Evolutionary conservation across 2,888 invertebrate species (phyloP).

Genomic region (Oegoconia quadripuncta): DNA sequence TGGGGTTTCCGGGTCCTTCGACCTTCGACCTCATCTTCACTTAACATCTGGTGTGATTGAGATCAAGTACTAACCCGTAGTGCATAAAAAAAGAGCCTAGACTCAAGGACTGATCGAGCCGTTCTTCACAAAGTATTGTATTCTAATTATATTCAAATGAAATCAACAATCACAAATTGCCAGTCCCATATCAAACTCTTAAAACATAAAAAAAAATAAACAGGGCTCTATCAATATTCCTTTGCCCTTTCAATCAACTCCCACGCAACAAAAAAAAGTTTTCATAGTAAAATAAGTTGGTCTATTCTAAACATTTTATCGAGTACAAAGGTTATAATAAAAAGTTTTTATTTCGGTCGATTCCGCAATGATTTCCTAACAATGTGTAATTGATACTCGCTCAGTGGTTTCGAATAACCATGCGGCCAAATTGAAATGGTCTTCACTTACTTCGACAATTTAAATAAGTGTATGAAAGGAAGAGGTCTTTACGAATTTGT

Average conservation of each 20-base stretch:
- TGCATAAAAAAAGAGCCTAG: no score
- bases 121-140: no score
- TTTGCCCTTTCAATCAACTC: slow-evolving; percentile 10
- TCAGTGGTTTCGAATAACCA: slow-evolving; percentile 56
- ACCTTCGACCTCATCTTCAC: no score
- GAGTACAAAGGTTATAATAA: slow-evolving; percentile 44
- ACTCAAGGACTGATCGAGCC: no score
- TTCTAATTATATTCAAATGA: slow-evolving; percentile 16
- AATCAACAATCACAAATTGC: slow-evolving; percentile 10
- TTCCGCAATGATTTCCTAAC: slow-evolving; percentile 53
- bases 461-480: slow-evolving; percentile 1
- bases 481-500: slow-evolving; percentile 27
- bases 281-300: slow-evolving; percentile 11
- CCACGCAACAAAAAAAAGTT: slow-evolving; percentile 23
- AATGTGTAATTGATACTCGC: slow-evolving; percentile 69
- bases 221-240: slow-evolving; percentile 7
- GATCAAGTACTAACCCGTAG: no score
- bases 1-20: no score
- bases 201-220: slow-evolving; percentile 4
- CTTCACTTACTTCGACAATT: slow-evolving; percentile 19
- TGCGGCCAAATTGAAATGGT: slow-evolving; percentile 27
- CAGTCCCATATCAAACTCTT: slow-evolving; percentile 17
- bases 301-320: slow-evolving; percentile 22
- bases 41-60: no score
- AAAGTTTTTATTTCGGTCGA: slow-evolving; percentile 52